phyloP scores from a whole-genome alignment of 2,113 vertebrate genomes.

The Donacobius atricapilla region DNA sequence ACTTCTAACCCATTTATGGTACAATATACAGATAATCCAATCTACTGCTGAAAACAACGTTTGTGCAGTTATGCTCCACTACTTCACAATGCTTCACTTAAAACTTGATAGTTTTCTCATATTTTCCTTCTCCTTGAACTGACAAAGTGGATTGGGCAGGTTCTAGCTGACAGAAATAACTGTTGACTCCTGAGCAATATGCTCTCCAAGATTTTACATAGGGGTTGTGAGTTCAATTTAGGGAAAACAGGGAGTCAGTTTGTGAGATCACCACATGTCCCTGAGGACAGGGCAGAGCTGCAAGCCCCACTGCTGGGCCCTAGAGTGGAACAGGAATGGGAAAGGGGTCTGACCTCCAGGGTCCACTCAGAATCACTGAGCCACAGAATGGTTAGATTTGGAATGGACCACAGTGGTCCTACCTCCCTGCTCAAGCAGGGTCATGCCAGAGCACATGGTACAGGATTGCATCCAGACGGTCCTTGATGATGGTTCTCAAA shows the following conservation, averaged over 20 bases:
- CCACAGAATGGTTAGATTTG: background rate
- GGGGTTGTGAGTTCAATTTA: background rate
- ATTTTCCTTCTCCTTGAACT: slow-evolving; percentile 53
- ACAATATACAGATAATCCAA: slow-evolving; percentile 67
- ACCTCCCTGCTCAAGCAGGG: background rate
- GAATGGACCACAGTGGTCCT: background rate
- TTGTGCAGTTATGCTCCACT: slow-evolving; percentile 36
- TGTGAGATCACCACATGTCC: background rate
- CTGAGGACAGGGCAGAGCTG: background rate
- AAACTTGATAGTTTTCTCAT: slow-evolving; percentile 46
- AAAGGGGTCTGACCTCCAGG: background rate
- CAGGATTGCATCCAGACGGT: background rate
- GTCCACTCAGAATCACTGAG: background rate
- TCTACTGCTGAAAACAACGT: slow-evolving; percentile 53
- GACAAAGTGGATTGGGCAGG: background rate
- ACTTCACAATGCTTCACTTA: slow-evolving; percentile 41
- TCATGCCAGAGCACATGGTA: background rate
- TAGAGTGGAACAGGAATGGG: background rate
- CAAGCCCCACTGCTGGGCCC: background rate
- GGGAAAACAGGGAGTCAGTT: background rate
- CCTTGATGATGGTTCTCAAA: background rate
- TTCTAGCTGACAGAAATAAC: background rate
- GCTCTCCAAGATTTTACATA: accelerated
- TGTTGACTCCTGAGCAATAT: background rate
- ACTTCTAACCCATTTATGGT: slow-evolving; percentile 64